These are phyloP conservation scores for Atopsyche davidsoni DNA, from an alignment of 1,140 invertebrate genomes.

Conservation along the genomic window DNA sequence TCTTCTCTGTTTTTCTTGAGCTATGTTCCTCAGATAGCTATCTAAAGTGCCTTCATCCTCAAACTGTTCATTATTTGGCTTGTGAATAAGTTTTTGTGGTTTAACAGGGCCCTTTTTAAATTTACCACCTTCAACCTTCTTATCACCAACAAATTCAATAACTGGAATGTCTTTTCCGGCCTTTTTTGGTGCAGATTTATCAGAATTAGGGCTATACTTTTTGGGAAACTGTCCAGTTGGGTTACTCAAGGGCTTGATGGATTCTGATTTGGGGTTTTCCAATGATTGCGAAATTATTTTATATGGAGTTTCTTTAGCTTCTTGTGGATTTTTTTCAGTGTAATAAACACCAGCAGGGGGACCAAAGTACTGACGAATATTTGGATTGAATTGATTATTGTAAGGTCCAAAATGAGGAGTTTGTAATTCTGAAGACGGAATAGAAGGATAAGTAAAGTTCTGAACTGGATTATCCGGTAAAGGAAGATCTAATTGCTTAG, in stretches of 20 bases:
- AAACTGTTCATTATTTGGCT: constrained; percentile 28
- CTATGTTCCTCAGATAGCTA: constrained; percentile 14
- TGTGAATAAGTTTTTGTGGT: constrained; percentile 36
- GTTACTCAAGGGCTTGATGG: constrained; percentile 15
- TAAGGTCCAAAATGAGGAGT: constrained; percentile 16
- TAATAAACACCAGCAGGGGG: constrained; percentile 3
- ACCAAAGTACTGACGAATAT: not conserved
- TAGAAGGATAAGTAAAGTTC: constrained; percentile 4
- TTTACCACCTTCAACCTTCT: constrained; percentile 17
- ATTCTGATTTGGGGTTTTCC: constrained; percentile 23
- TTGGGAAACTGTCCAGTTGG: constrained; percentile 24
- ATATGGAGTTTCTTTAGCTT: constrained; percentile 14
- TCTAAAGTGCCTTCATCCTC: constrained; percentile 33
- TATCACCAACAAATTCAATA: constrained; percentile 17
- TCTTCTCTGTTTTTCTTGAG: constrained; percentile 30
- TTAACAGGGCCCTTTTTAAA: constrained; percentile 13
- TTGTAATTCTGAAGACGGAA: constrained; percentile 20
- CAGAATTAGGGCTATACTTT: constrained; percentile 31
- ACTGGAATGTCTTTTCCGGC: constrained; percentile 20
- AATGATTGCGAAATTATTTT: constrained; percentile 14
- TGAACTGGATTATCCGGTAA: constrained; percentile 8
- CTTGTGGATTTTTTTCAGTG: constrained; percentile 9
- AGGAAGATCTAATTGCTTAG: constrained; percentile 28
- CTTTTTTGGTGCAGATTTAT: constrained; percentile 37
- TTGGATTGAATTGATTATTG: constrained; percentile 18